These are phyloP conservation scores for Sebastes baramenuke DNA, from an alignment of 2,797 vertebrate species.

Conservation along the genomic window DNA sequence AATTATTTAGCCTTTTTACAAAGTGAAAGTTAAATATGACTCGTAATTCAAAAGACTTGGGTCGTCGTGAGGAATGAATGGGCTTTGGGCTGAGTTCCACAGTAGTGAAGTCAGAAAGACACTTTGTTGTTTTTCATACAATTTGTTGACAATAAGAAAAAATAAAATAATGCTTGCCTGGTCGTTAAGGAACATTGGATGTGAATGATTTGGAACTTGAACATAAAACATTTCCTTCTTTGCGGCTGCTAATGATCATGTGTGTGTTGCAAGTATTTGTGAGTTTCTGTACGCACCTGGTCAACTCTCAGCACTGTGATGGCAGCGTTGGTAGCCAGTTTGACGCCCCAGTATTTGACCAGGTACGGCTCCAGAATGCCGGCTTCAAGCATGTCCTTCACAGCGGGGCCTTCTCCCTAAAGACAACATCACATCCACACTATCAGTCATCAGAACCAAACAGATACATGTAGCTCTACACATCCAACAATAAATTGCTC, in stretches of 20 bases:
- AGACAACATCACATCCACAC: constrained; percentile 15
- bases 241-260: neutral
- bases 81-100: neutral
- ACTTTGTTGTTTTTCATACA: neutral
- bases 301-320: constrained; percentile 96
- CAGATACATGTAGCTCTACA: neutral
- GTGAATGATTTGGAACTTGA: neutral
- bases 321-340: constrained; percentile 94
- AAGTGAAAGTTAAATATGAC: neutral
- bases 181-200: neutral
- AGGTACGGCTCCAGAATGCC: constrained; percentile 91
- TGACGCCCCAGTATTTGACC: constrained; percentile 96
- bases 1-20: neutral
- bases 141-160: neutral
- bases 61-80: neutral
- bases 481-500: neutral
- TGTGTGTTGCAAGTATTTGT: neutral
- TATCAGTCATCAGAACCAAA: neutral
- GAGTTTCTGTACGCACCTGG: constrained; percentile 85
- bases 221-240: neutral
- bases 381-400: constrained; percentile 94
- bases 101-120: neutral
- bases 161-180: neutral
- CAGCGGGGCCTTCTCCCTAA: constrained; percentile 89
- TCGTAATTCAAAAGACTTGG: neutral